Evolutionary conservation across 2,113 vertebrate genomes (phyloP).

Genomic region (Sminthopsis crassicaudata): DNA sequence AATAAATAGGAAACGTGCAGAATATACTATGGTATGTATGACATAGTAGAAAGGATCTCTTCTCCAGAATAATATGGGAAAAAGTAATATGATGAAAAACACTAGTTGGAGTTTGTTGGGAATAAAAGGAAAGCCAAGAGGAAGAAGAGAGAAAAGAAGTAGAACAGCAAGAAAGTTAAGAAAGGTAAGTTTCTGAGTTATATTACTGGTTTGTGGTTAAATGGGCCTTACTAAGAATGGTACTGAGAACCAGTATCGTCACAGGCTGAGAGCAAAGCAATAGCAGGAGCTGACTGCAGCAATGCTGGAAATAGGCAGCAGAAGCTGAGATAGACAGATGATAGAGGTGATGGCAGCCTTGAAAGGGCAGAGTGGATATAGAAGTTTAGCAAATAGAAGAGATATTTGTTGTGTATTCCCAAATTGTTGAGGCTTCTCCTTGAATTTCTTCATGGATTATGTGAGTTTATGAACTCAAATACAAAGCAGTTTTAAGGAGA

Average conservation of each 20-base stretch:
- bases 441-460: background rate
- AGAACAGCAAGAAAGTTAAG: background rate
- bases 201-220: background rate
- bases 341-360: background rate
- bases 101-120: background rate
- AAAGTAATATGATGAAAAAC: too few species aligned
- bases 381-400: background rate
- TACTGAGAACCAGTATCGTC: background rate
- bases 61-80: background rate
- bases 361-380: background rate
- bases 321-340: background rate
- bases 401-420: background rate
- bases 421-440: background rate
- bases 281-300: background rate
- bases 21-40: background rate
- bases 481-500: background rate
- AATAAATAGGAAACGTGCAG: background rate
- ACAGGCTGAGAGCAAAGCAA: background rate
- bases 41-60: background rate
- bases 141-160: background rate
- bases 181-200: background rate
- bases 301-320: background rate
- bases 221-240: background rate
- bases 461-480: background rate
- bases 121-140: background rate